Percentiles rank a stretch among this genome's conserved stretches.
Conservation (phyloP, 2,797 vertebrate genomes). For the Anas bernieri region DNA sequence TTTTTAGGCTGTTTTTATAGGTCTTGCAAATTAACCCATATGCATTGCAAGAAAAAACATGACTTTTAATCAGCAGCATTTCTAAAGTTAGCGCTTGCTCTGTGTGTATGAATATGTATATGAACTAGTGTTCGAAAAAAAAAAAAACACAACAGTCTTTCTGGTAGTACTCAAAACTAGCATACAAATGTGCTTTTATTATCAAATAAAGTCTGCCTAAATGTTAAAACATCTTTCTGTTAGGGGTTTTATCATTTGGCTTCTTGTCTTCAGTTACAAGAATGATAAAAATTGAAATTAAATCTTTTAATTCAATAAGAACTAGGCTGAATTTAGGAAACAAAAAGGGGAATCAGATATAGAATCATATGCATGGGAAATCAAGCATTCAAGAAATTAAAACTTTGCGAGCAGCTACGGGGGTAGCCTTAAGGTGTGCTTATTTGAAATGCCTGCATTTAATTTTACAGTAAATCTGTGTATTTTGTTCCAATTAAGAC, state of each 20-base stretch:
- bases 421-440: slow-evolving; percentile 72
- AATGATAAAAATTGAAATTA: slow-evolving; percentile 80
- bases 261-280: slow-evolving; percentile 79
- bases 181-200: slow-evolving; percentile 74
- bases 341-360: slow-evolving; percentile 71
- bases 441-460: slow-evolving; percentile 72
- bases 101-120: slow-evolving; percentile 62
- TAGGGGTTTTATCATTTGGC: slow-evolving; percentile 72
- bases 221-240: slow-evolving; percentile 72
- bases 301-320: slow-evolving; percentile 81
- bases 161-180: slow-evolving; percentile 45
- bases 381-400: slow-evolving; percentile 74
- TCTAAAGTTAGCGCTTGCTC: slow-evolving; percentile 60
- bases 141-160: slow-evolving; percentile 7
- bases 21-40: slow-evolving; percentile 84
- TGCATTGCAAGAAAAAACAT: slow-evolving; percentile 76
- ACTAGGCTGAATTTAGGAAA: slow-evolving; percentile 72
- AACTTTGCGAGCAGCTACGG: slow-evolving; percentile 58
- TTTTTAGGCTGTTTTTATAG: slow-evolving; percentile 74
- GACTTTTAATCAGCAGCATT: slow-evolving; percentile 73
- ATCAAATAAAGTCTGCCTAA: slow-evolving; percentile 71
- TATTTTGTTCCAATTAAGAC: slow-evolving; percentile 73
- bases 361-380: slow-evolving; percentile 72
- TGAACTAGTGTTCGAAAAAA: not conserved
- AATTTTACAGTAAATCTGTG: slow-evolving; percentile 66